phyloP scores from a whole-genome alignment of 2,113 vertebrate genomes.

The Pongo pygmaeus region DNA sequence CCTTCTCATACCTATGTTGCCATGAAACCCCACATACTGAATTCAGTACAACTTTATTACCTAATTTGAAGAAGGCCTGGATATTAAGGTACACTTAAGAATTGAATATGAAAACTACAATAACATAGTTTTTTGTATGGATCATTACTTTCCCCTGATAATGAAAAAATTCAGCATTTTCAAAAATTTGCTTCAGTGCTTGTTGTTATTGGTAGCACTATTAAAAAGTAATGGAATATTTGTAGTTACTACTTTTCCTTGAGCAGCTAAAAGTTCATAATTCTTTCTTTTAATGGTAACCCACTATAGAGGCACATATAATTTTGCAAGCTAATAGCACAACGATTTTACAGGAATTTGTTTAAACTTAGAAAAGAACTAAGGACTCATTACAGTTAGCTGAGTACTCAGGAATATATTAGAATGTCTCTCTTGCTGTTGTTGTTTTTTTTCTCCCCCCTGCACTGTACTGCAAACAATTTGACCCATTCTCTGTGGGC shows the following conservation, averaged over 20 bases:
- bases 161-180: conserved; percentile 14
- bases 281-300: conserved; percentile 18
- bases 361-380: background rate
- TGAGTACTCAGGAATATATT: background rate
- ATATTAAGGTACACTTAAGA: conserved; percentile 1
- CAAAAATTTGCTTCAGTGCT: background rate
- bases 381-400: background rate
- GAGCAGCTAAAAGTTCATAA: background rate
- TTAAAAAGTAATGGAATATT: background rate
- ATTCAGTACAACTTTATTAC: conserved; percentile 1
- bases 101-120: conserved; percentile 19
- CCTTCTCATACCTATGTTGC: background rate
- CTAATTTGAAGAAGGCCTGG: background rate
- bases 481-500: background rate
- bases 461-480: background rate
- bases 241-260: background rate
- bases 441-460: no score
- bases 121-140: background rate
- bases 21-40: background rate
- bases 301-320: background rate
- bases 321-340: conserved; percentile 3
- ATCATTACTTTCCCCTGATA: background rate
- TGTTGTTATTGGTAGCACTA: background rate
- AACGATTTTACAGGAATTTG: background rate
- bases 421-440: background rate